Percentiles rank a stretch among this genome's conserved stretches.
Conservation (phyloP, 2,113 vertebrate species). For the Paralichthys olivaceus region DNA sequence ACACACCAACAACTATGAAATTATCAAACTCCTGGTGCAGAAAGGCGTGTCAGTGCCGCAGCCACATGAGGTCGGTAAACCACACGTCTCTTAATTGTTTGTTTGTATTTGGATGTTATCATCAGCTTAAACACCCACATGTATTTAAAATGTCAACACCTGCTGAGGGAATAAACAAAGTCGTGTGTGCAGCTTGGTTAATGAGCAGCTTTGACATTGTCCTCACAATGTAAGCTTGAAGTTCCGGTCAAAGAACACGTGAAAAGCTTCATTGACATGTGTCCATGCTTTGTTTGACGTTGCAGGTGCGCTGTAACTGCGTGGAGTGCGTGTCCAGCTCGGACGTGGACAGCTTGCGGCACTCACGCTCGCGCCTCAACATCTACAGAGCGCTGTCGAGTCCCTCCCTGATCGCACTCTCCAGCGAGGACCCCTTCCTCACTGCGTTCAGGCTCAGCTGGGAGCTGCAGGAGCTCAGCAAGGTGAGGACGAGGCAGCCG, state of each 20-base stretch:
- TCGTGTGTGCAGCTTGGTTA: not conserved
- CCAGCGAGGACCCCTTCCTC: conserved; percentile 98
- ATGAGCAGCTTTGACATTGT: not conserved
- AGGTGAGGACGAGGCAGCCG: conserved; percentile 74
- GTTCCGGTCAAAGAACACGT: not conserved
- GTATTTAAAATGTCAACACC: not conserved
- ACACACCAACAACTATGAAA: conserved; percentile 99
- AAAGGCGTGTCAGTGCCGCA: conserved; percentile 95
- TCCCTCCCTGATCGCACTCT: conserved; percentile 93
- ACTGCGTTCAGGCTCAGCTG: conserved; percentile 97
- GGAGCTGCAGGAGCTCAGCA: conserved; percentile 98
- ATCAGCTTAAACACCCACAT: not conserved
- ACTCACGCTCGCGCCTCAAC: conserved; percentile 96
- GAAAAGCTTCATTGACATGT: conserved; percentile 32
- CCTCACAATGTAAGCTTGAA: not conserved
- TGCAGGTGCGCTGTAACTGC: conserved; percentile 93
- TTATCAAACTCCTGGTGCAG: conserved; percentile 98
- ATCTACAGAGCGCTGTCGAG: conserved; percentile 97
- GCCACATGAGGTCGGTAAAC: conserved; percentile 87
- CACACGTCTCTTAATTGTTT: not conserved
- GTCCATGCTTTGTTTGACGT: conserved; percentile 40
- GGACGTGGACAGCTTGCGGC: conserved; percentile 96
- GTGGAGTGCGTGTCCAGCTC: conserved; percentile 97
- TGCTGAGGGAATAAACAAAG: not conserved
- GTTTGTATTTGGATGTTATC: not conserved